Conservation (phyloP, 1,140 invertebrate genomes). For the Proales similis region DNA sequence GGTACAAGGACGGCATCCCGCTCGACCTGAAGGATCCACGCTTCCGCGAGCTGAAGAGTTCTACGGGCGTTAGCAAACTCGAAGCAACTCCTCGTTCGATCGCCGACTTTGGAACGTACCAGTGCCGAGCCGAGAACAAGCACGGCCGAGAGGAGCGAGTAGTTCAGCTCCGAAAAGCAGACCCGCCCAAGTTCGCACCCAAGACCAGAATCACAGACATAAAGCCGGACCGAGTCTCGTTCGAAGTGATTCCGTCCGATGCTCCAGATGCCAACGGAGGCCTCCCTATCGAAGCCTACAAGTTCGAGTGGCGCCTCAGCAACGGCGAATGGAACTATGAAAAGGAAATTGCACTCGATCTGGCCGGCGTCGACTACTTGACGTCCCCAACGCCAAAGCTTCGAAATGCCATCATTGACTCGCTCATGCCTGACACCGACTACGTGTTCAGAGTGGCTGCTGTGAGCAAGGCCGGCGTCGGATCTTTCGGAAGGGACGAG, state of each 20-base stretch:
- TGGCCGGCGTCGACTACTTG: neutral
- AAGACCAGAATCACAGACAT: neutral
- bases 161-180: constrained; percentile 6
- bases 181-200: neutral
- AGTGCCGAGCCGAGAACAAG: constrained; percentile 18
- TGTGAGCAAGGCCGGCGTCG: constrained; percentile 15
- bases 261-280: neutral
- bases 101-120: constrained; percentile 4
- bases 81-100: neutral
- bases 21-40: constrained; percentile 7
- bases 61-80: neutral
- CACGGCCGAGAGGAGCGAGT: neutral
- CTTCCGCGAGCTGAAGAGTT: neutral
- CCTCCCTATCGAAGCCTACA: constrained; percentile 2
- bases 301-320: constrained; percentile 21
- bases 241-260: constrained; percentile 6
- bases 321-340: constrained; percentile 29
- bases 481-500: neutral
- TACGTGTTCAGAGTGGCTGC: constrained; percentile 20
- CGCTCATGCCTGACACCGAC: constrained; percentile 11
- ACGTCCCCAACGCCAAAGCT: no score
- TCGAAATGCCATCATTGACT: neutral
- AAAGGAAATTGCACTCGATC: neutral
- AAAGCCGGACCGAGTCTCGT: neutral
- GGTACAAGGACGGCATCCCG: constrained; percentile 13